Evolutionary conservation across 2,888 invertebrate species (phyloP).

Genomic region (Octonoba sinensis): DNA sequence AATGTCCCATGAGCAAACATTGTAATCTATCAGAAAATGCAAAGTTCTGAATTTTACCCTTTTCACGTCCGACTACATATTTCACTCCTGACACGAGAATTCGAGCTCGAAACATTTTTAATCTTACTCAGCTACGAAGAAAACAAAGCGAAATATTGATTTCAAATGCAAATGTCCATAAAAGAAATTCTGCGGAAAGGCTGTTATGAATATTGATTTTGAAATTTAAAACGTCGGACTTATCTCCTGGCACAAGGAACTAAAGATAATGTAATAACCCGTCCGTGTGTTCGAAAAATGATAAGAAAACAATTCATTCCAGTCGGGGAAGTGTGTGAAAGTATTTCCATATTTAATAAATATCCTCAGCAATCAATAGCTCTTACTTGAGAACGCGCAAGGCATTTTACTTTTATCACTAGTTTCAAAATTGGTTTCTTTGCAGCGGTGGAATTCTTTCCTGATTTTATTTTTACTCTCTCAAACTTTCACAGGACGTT

Average conservation of each 20-base stretch:
- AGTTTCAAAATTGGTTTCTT: too few relatives aligned
- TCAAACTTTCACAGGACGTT: background rate
- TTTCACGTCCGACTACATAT: too few relatives aligned
- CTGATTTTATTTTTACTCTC: background rate
- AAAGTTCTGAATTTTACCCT: too few relatives aligned
- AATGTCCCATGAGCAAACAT: too few relatives aligned
- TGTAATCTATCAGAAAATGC: too few relatives aligned
- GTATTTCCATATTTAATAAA: constrained; percentile 59
- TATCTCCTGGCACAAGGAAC: constrained; percentile 27
- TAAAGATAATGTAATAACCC: constrained; percentile 58
- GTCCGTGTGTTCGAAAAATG: constrained; percentile 41
- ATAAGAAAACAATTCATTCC: constrained; percentile 63
- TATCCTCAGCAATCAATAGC: constrained; percentile 40
- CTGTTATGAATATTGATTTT: constrained; percentile 61
- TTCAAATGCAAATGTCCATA: constrained; percentile 24
- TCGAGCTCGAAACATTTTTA: background rate
- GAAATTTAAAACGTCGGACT: constrained; percentile 32
- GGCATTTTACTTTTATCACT: too few relatives aligned
- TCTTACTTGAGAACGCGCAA: background rate
- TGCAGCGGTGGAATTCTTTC: too few relatives aligned
- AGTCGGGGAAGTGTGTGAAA: constrained; percentile 28
- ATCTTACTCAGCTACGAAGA: constrained; percentile 23
- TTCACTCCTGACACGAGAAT: background rate
- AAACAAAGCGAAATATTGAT: constrained; percentile 51
- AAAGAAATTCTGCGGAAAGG: constrained; percentile 43